Evolutionary conservation across 1,140 invertebrate genomes (phyloP), one percentile per base, ranked within the genome.

Genomic region (Drosophila athabasca): DNA sequence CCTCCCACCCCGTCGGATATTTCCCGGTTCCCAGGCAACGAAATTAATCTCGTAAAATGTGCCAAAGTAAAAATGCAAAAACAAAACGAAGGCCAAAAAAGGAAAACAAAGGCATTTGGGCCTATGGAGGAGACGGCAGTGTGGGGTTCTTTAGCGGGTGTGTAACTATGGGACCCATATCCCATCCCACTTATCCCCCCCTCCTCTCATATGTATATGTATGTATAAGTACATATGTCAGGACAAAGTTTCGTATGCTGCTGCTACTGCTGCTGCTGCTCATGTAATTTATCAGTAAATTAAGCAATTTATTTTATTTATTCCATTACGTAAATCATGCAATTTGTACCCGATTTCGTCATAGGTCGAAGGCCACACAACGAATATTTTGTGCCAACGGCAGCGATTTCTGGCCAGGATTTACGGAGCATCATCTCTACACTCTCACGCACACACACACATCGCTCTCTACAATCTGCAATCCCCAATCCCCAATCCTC

Each of bases 241-340:
- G 44, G 62, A 44, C 54, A 67, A 75, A 66, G 35, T 70, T 76
- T 62, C 68, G 74, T 66, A 58, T 72, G 62, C 64, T 75, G 58
- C 70, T 75, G 77, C 71, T 88, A 72, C 68, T 72, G 62, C 70
- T 75, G 58, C 70, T 75, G 77, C 71, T 88, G 79, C 68, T 59
- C 72, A 79, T 83, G 83, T 88, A 90, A 90, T 90, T 90, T 90
- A 90, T 90, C 88, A 90, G 88, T 90, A 90, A 90, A 90, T 90
- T 90, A 90, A 90, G 88, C 88, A 90, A 90, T 90, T 90, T 90
- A 88, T 90, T 90, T 90, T 90, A 90, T 90, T 90, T 90, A 90
- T 90, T 90, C 88, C 84, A 84, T 90, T 90, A 89, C 79, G 88
- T 90, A 90, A 90, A 90, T 90, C 88, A 90, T 89, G 89, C 88